Conservation (phyloP, 2,888 invertebrate genomes). For the Tortricodes alternella region DNA sequence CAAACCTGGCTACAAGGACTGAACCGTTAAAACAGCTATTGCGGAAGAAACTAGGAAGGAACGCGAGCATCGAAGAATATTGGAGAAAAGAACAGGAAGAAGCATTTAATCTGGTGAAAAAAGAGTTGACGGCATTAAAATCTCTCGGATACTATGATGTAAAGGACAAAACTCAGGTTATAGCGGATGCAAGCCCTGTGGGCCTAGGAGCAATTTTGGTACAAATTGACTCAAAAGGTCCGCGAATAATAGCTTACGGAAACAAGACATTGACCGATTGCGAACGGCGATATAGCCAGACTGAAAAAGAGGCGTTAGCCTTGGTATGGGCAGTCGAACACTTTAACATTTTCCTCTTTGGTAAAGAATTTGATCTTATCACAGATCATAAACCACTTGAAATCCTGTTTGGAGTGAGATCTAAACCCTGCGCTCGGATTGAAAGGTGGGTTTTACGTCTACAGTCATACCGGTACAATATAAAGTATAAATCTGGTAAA, state of each 20-base stretch:
- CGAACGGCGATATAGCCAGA: neutral
- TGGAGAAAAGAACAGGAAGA: neutral
- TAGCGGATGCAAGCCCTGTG: neutral
- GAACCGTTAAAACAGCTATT: neutral
- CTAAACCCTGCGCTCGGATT: conserved; percentile 39
- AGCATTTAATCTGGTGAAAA: neutral
- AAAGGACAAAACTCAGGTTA: neutral
- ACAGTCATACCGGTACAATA: conserved; percentile 36
- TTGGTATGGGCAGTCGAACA: too few relatives aligned
- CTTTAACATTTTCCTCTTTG: conserved; percentile 57
- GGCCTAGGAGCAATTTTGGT: neutral
- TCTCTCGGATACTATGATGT: neutral
- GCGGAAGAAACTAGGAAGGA: neutral
- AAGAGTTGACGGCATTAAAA: neutral
- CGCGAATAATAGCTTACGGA: neutral
- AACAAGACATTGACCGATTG: neutral
- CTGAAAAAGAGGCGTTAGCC: too few relatives aligned
- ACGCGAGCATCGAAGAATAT: neutral
- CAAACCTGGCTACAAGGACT: neutral
- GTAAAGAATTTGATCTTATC: conserved; percentile 50
- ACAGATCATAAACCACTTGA: conserved; percentile 44
- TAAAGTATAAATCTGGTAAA: conserved; percentile 36
- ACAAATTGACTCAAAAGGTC: neutral
- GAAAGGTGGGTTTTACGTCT: conserved; percentile 40
- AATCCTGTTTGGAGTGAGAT: conserved; percentile 38